phyloP scores from a whole-genome alignment of 2,113 vertebrate genomes.

The Dasyurus viverrinus region DNA sequence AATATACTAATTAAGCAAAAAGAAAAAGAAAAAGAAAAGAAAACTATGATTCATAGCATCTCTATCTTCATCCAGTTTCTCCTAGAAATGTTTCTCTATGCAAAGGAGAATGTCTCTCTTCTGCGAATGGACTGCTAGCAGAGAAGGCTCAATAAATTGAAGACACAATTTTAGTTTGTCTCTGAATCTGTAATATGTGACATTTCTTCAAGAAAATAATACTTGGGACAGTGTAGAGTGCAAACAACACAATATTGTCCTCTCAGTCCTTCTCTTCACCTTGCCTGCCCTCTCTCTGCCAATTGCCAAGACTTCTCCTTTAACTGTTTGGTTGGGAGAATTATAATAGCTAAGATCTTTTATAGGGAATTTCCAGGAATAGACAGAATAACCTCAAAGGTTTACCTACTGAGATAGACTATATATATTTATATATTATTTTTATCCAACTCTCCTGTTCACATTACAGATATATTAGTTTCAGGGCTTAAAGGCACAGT shows the following conservation, averaged over 20 bases:
- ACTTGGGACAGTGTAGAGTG: background rate
- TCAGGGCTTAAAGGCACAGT: slow-evolving; percentile 27
- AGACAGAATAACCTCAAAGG: slow-evolving; percentile 47
- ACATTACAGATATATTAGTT: slow-evolving; percentile 21
- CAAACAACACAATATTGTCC: background rate
- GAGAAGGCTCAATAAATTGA: background rate
- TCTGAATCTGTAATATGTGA: background rate
- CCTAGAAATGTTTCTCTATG: background rate
- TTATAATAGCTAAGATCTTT: slow-evolving; percentile 2
- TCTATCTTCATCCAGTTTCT: background rate
- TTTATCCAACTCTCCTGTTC: slow-evolving; percentile 7
- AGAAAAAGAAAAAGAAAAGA: background rate
- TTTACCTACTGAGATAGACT: slow-evolving; percentile 9
- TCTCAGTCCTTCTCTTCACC: background rate
- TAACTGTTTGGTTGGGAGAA: background rate
- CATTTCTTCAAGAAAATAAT: background rate
- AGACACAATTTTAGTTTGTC: background rate
- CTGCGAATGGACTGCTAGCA: background rate
- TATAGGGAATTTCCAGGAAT: background rate
- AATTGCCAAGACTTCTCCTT: background rate
- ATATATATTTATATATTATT: background rate
- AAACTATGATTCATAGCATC: background rate
- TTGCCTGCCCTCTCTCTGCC: background rate
- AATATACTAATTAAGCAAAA: background rate
- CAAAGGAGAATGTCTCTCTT: background rate